These are phyloP conservation scores for Acrobasis repandana DNA, from an alignment of 2,888 invertebrate species.

Conservation along the genomic window DNA sequence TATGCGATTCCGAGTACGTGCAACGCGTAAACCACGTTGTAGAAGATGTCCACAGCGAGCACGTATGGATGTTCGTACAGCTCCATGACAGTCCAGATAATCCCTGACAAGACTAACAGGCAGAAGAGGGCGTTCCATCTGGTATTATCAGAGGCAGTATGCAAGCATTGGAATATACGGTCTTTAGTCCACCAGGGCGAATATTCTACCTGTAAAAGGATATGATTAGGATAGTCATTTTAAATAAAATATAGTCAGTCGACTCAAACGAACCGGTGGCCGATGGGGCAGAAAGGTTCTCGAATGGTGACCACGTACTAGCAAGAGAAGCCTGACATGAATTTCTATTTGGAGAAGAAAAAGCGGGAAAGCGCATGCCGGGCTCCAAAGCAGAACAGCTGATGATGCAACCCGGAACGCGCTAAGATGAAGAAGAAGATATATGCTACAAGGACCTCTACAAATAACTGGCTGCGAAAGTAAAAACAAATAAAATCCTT, in stretches of 20 bases:
- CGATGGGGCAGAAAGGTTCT: too few species aligned
- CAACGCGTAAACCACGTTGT: constrained; percentile 50
- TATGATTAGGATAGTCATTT: background rate
- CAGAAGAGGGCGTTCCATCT: constrained; percentile 59
- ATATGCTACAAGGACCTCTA: too few species aligned
- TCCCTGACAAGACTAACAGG: constrained; percentile 38
- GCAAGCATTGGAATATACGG: constrained; percentile 40
- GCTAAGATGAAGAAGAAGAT: too few species aligned
- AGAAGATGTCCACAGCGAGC: constrained; percentile 40
- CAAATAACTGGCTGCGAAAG: too few species aligned
- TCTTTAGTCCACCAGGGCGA: constrained; percentile 47
- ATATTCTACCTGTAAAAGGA: constrained; percentile 44
- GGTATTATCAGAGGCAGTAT: constrained; percentile 48
- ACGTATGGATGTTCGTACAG: constrained; percentile 25
- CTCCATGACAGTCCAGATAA: constrained; percentile 40
- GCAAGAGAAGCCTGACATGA: too few species aligned
- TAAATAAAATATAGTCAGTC: too few species aligned
- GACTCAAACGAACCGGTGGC: too few species aligned
- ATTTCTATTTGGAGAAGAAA: too few species aligned
- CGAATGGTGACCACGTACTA: too few species aligned
- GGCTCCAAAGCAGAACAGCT: too few species aligned
- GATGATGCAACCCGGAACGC: too few species aligned
- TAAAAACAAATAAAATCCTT: background rate
- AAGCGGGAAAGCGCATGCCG: too few species aligned
- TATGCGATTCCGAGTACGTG: constrained; percentile 49